A percentile compares a stretch with the other conserved stretches of the same genome.
Evolutionary conservation across 2,888 invertebrate species (phyloP).

Genomic region (Zootermopsis nevadensis): DNA sequence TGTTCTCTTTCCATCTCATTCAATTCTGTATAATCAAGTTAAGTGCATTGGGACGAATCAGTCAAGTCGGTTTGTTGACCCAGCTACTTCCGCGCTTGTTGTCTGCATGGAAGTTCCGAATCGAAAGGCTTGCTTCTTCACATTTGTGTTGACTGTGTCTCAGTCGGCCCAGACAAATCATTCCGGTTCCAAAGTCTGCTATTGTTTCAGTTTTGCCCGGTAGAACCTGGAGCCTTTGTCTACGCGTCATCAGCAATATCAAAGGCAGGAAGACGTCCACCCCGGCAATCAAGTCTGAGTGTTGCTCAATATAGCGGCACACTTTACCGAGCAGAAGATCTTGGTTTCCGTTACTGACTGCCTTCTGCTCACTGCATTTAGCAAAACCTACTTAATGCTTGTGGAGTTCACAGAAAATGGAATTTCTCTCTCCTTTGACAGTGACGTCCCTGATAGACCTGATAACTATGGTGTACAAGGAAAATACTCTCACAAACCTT

Average conservation of each 20-base stretch:
- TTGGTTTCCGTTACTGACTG: not conserved
- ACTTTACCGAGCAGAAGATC: not conserved
- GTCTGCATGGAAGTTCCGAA: not conserved
- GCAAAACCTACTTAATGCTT: not conserved
- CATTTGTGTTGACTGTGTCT: not conserved
- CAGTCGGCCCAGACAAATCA: not conserved
- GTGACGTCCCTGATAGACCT: too few species aligned
- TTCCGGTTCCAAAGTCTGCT: not conserved
- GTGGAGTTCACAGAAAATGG: not conserved
- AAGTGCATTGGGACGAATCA: too few species aligned
- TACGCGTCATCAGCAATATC: constrained; percentile 4
- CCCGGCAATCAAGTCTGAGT: not conserved
- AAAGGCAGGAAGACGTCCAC: constrained; percentile 19
- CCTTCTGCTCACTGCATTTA: not conserved
- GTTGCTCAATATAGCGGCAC: not conserved
- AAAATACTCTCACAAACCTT: too few species aligned
- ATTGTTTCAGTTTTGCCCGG: not conserved
- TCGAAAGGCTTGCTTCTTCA: not conserved
- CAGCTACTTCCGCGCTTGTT: too few species aligned
- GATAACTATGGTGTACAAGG: too few species aligned
- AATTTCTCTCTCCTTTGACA: not conserved
- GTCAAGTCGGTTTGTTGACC: too few species aligned
- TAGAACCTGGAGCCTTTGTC: not conserved
- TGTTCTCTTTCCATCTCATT: too few species aligned
- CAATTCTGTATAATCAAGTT: too few species aligned